Conservation (phyloP, 2,113 vertebrate species). For the Pseudolaguvia tuberculata region DNA sequence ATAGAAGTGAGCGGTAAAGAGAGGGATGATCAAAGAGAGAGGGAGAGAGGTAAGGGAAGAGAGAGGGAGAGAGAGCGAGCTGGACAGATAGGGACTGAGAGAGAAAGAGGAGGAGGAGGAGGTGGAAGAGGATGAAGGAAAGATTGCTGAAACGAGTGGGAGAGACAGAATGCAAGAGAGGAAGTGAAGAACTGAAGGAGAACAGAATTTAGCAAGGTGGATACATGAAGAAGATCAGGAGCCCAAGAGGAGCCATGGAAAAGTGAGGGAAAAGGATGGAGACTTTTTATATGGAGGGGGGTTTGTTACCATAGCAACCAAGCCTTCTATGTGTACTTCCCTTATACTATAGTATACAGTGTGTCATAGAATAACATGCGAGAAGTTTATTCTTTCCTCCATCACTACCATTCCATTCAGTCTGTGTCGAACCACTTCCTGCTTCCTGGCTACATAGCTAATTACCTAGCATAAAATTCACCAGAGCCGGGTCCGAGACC, state of each 20-base stretch:
- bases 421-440: no score
- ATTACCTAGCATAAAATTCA: no score
- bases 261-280: conserved; percentile 51
- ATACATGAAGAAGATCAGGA: conserved; percentile 46
- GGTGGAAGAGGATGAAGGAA: conserved; percentile 41
- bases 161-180: conserved; percentile 41
- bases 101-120: conserved; percentile 35
- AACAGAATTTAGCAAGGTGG: conserved; percentile 3
- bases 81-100: conserved; percentile 11
- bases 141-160: conserved; percentile 29
- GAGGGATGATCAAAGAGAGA: conserved; percentile 66
- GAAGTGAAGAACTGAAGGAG: conserved; percentile 25
- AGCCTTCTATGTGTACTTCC: conserved; percentile 70
- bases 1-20: conserved; percentile 77
- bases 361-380: conserved; percentile 31
- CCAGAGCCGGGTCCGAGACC: no score
- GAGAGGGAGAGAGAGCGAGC: conserved; percentile 34
- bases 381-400: no score
- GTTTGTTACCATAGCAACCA: conserved; percentile 80
- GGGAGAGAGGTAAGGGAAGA: conserved; percentile 39
- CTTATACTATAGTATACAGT: conserved; percentile 49
- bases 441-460: no score
- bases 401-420: no score
- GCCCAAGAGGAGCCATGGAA: conserved; percentile 54
- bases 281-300: conserved; percentile 67